A percentile compares a stretch with the other conserved stretches of the same genome.
Evolutionary conservation across 2,797 vertebrate genomes (phyloP).

Genomic region (Pangasius macronema): DNA sequence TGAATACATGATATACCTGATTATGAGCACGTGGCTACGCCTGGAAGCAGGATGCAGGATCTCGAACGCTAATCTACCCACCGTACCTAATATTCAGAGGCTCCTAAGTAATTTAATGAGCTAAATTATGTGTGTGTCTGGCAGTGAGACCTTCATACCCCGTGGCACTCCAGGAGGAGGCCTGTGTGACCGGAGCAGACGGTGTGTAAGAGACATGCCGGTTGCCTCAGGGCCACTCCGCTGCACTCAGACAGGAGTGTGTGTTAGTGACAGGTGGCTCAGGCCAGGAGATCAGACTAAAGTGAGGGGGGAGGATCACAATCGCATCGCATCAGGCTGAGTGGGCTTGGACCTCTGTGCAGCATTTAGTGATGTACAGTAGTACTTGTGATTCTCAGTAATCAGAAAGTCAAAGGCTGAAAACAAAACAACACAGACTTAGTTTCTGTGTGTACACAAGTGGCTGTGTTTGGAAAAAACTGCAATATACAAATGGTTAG

Average conservation of each 20-base stretch:
- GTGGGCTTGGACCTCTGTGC: constrained; percentile 25
- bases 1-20: neutral
- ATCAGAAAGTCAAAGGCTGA: neutral
- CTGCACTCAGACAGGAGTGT: constrained; percentile 1
- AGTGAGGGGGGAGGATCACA: constrained; percentile 17
- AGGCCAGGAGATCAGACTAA: constrained; percentile 33
- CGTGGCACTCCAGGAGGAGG: constrained; percentile 17
- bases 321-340: constrained; percentile 24
- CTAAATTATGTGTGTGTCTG: constrained; percentile 23
- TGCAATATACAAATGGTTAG: neutral
- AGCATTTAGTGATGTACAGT: constrained; percentile 6
- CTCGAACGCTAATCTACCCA: neutral
- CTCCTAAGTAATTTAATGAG: constrained; percentile 34
- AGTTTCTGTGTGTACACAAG: neutral
- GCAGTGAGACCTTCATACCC: constrained; percentile 9
- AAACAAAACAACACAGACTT: neutral
- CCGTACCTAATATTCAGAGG: constrained; percentile 5
- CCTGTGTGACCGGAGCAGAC: constrained; percentile 25
- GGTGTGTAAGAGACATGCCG: constrained; percentile 15
- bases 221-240: constrained; percentile 17
- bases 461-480: neutral
- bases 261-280: constrained; percentile 36
- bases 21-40: neutral
- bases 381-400: neutral
- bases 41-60: neutral